Conservation (phyloP, 64 coral and sea anemone species). For the Pocillopora damicornis region DNA sequence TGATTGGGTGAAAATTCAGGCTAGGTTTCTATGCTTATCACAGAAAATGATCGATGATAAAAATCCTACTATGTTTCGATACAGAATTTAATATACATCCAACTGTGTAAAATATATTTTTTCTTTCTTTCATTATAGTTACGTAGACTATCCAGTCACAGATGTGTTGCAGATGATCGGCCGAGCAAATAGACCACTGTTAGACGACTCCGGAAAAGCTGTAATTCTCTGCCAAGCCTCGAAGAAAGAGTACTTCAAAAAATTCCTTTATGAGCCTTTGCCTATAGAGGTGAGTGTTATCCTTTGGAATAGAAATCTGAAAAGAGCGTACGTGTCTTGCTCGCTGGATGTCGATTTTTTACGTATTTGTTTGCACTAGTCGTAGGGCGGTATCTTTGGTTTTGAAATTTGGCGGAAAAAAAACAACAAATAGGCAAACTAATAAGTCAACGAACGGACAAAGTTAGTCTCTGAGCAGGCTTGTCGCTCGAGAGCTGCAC, state of each 20-base stretch:
- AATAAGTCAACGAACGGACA: no score
- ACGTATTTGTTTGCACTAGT: background rate
- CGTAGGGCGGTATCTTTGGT: no score
- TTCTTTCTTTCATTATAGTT: constrained; percentile 42
- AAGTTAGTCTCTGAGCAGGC: no score
- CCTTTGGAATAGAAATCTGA: background rate
- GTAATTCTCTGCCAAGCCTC: constrained; percentile 99
- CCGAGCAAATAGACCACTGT: constrained; percentile 73
- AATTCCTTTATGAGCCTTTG: constrained; percentile 93
- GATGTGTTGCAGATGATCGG: constrained; percentile 97
- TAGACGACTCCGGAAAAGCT: constrained; percentile 94
- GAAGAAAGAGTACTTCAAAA: constrained; percentile 99
- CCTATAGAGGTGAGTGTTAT: constrained; percentile 76
- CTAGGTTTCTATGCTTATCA: no score
- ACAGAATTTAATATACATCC: no score
- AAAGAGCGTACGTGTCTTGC: no score
- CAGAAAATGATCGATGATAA: no score
- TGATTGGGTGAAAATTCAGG: no score
- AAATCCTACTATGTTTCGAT: background rate
- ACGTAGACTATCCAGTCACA: constrained; percentile 93
- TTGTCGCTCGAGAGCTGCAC: no score
- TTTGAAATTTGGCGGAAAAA: no score
- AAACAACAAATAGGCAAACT: background rate
- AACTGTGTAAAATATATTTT: background rate
- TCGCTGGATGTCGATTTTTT: background rate